These are phyloP conservation scores for Porites australiensis DNA, from an alignment of 64 coral and sea anemone genomes.

Conservation along the genomic window DNA sequence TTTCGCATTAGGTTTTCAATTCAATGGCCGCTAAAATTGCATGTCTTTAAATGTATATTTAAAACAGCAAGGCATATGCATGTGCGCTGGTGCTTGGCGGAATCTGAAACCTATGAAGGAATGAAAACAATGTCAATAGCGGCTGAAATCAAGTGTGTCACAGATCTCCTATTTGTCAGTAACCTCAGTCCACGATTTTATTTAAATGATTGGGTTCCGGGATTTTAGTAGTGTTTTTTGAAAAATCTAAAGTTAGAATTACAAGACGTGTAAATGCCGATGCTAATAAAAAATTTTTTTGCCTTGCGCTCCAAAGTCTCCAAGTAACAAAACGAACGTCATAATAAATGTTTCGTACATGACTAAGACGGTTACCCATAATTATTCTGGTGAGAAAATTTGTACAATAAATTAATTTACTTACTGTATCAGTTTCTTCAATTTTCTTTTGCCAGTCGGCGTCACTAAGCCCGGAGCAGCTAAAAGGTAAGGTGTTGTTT, in stretches of 20 bases:
- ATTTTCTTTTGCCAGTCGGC: slow-evolving; percentile 6
- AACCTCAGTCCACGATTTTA: not conserved
- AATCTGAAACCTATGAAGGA: not conserved
- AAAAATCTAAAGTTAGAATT: too few species aligned
- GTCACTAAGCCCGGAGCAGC: slow-evolving; percentile 24
- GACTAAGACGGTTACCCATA: too few species aligned
- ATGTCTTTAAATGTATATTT: not conserved
- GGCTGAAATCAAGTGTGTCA: not conserved
- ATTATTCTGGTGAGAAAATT: too few species aligned
- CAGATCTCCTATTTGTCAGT: not conserved
- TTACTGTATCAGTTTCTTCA: not conserved
- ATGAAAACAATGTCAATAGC: slow-evolving; percentile 37
- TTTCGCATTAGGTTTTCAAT: not conserved
- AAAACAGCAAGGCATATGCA: not conserved
- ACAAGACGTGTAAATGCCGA: too few species aligned
- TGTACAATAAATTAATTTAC: not conserved
- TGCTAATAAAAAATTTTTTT: too few species aligned
- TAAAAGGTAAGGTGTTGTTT: slow-evolving; percentile 12
- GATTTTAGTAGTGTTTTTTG: not conserved
- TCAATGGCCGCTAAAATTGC: not conserved
- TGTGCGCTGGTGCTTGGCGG: not conserved
- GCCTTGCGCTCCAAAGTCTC: too few species aligned
- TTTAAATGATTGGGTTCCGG: not conserved
- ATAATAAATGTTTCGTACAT: too few species aligned
- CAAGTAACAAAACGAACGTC: too few species aligned